phyloP scores from a whole-genome alignment of 2,113 vertebrate species.

The Thymallus thymallus region DNA sequence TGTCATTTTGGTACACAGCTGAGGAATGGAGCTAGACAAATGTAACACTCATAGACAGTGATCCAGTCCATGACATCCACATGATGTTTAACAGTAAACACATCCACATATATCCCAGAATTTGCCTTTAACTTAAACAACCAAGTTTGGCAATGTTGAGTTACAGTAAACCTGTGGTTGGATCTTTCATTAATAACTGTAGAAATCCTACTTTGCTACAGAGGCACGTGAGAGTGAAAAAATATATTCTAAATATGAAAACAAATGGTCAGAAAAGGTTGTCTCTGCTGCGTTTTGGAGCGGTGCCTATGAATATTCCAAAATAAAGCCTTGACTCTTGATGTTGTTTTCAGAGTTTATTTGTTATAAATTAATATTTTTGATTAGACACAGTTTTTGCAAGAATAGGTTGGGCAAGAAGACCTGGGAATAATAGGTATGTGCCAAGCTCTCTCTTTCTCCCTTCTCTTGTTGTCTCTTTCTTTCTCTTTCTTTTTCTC shows the following conservation, averaged over 20 bases:
- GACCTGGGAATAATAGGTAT: not conserved
- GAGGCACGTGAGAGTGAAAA: slow-evolving; percentile 7
- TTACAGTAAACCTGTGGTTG: slow-evolving; percentile 12
- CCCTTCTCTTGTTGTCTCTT: too few species aligned
- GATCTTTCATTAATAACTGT: not conserved
- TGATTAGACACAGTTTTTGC: not conserved
- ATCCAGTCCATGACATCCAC: too few species aligned
- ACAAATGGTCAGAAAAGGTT: not conserved
- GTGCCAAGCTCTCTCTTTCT: not conserved
- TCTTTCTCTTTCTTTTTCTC: not conserved
- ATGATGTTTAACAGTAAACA: too few species aligned
- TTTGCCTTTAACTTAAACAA: not conserved
- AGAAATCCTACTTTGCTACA: not conserved
- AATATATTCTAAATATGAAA: slow-evolving; percentile 1
- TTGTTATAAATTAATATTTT: not conserved
- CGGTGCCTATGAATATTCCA: slow-evolving; percentile 10
- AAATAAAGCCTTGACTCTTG: slow-evolving; percentile 5
- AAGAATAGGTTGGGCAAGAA: not conserved
- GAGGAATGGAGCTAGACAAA: too few species aligned
- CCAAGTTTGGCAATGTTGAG: not conserved
- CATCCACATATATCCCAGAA: too few species aligned
- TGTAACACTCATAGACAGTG: too few species aligned
- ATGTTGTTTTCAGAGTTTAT: not conserved
- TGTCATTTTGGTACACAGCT: too few species aligned
- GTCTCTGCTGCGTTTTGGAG: slow-evolving; percentile 2